These are phyloP conservation scores for Drosophila putrida DNA, from an alignment of 2,888 invertebrate genomes.

Conservation along the genomic window DNA sequence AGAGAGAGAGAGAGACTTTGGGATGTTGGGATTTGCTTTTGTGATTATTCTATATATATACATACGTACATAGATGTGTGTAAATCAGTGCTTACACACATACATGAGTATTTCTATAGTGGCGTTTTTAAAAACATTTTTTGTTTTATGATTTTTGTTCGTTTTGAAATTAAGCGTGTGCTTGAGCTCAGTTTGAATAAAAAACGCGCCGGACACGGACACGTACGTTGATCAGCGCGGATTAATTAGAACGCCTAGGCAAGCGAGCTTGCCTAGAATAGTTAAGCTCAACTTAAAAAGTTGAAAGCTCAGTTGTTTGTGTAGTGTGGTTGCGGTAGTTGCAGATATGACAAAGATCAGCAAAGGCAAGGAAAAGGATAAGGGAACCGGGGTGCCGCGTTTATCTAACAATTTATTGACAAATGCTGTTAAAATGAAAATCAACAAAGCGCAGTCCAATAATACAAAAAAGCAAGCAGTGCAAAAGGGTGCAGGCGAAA, in stretches of 20 bases:
- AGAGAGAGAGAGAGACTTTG: slow-evolving; percentile 43
- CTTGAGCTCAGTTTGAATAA: slow-evolving; percentile 72
- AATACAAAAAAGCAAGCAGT: slow-evolving; percentile 67
- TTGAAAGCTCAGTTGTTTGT: slow-evolving; percentile 9
- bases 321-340: background rate
- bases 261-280: slow-evolving; percentile 13
- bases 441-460: slow-evolving; percentile 73
- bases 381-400: slow-evolving; percentile 27
- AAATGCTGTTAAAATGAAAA: slow-evolving; percentile 82
- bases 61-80: background rate
- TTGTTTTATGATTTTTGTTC: slow-evolving; percentile 63
- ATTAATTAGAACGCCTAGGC: slow-evolving; percentile 40
- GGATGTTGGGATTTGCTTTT: slow-evolving; percentile 61
- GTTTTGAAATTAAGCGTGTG: slow-evolving; percentile 70
- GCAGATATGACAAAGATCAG: slow-evolving; percentile 66
- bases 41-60: slow-evolving; percentile 42
- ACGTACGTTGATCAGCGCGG: slow-evolving; percentile 62
- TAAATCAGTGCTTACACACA: slow-evolving; percentile 5
- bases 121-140: slow-evolving; percentile 61
- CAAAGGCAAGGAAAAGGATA: slow-evolving; percentile 67
- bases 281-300: slow-evolving; percentile 5
- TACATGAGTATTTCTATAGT: slow-evolving; percentile 46
- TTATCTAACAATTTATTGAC: slow-evolving; percentile 56
- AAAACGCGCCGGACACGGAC: slow-evolving; percentile 79
- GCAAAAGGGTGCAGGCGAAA: slow-evolving; percentile 39